Evolutionary conservation across 1,140 invertebrate species (phyloP).

Genomic region (Habropoda laboriosa): DNA sequence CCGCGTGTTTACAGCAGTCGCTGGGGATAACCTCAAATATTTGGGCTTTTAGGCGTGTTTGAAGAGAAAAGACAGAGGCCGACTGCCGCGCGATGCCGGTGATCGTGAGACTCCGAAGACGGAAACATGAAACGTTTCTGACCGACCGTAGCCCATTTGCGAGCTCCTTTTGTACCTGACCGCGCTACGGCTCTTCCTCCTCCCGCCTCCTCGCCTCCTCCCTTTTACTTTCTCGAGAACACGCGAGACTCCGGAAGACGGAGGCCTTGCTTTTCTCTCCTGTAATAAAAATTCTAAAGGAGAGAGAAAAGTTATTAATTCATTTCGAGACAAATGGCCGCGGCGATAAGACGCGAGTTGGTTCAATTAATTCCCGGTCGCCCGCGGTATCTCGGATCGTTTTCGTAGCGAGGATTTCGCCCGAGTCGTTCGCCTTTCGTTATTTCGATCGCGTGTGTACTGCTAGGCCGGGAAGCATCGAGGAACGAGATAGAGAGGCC

Average conservation of each 20-base stretch:
- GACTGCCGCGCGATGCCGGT: constrained; percentile 54
- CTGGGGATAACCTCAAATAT: constrained; percentile 74
- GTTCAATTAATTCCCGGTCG: constrained; percentile 48
- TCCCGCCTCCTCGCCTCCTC: too few species aligned
- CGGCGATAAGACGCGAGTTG: constrained; percentile 36
- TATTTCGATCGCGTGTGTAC: constrained; percentile 42
- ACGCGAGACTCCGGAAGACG: background rate
- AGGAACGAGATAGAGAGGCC: constrained; percentile 22
- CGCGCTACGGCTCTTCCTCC: constrained; percentile 16
- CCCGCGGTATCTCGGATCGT: constrained; percentile 28
- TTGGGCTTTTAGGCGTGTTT: constrained; percentile 78
- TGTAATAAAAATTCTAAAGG: constrained; percentile 4
- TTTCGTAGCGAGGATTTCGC: constrained; percentile 39
- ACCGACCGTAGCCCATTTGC: constrained; percentile 27
- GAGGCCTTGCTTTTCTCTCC: background rate
- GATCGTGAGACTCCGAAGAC: constrained; percentile 9
- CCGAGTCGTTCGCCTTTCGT: constrained; percentile 24
- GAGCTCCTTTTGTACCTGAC: constrained; percentile 25
- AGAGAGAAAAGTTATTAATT: constrained; percentile 18
- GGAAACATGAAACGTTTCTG: constrained; percentile 60
- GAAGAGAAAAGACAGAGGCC: constrained; percentile 66
- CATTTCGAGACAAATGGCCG: constrained; percentile 46
- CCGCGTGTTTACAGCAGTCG: constrained; percentile 71
- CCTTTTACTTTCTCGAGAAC: too few species aligned
- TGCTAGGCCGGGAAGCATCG: background rate